Evolutionary conservation across 2,113 vertebrate species (phyloP).

Genomic region (Eublepharis macularius): DNA sequence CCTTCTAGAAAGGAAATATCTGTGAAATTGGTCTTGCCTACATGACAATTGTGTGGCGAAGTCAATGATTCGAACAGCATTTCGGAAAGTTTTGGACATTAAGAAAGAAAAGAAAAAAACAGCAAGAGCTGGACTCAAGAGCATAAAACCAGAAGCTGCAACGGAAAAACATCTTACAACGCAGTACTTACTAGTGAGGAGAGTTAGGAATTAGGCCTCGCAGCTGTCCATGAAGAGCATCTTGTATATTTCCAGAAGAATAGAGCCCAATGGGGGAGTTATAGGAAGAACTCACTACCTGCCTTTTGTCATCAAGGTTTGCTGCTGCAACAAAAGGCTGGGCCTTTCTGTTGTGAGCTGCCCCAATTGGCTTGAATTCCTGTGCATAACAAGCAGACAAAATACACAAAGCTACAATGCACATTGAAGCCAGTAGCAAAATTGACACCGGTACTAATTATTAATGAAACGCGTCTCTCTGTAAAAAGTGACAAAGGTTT

Average conservation of each 20-base stretch:
- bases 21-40: slow-evolving; percentile 15
- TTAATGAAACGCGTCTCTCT: slow-evolving; percentile 63
- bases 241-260: slow-evolving; percentile 96
- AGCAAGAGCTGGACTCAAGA: slow-evolving; percentile 77
- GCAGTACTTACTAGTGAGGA: slow-evolving; percentile 83
- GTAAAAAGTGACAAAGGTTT: background rate
- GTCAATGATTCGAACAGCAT: background rate
- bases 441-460: slow-evolving; percentile 45
- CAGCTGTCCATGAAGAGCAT: slow-evolving; percentile 94
- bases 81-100: background rate
- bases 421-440: slow-evolving; percentile 70
- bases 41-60: background rate
- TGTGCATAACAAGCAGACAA: slow-evolving; percentile 81
- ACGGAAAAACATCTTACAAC: background rate
- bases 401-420: slow-evolving; percentile 82
- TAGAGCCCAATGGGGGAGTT: slow-evolving; percentile 98
- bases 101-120: slow-evolving; percentile 46
- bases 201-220: slow-evolving; percentile 85
- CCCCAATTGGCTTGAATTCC: slow-evolving; percentile 93
- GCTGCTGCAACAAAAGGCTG: slow-evolving; percentile 95
- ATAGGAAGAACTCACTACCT: slow-evolving; percentile 97
- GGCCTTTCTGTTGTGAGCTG: slow-evolving; percentile 91
- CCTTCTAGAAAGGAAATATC: rapidly evolving
- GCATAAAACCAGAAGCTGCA: slow-evolving; percentile 34
- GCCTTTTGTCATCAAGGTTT: slow-evolving; percentile 93